Conservation (phyloP, 1,140 invertebrate species). For the Macrotrachela quadricornifera region DNA sequence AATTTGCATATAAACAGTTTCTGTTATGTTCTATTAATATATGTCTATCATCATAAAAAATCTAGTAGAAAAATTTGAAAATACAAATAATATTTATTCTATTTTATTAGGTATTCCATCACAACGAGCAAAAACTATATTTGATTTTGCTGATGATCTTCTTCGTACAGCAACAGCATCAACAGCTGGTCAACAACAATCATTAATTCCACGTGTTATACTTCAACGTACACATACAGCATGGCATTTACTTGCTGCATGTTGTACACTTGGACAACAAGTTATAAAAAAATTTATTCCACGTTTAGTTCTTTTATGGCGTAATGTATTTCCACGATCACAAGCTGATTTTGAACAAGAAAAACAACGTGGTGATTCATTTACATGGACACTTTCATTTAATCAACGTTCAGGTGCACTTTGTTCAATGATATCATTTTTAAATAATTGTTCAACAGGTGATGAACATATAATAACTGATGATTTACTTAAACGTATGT, state of each 20-base stretch:
- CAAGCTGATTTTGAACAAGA: slow-evolving; percentile 86
- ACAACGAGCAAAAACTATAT: slow-evolving; percentile 77
- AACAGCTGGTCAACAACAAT: slow-evolving; percentile 30
- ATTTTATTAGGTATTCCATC: slow-evolving; percentile 57
- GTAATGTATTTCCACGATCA: slow-evolving; percentile 85
- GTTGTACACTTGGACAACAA: slow-evolving; percentile 75
- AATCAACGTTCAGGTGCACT: slow-evolving; percentile 85
- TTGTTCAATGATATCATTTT: slow-evolving; percentile 32
- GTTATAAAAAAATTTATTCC: slow-evolving; percentile 49
- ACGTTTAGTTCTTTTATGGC: slow-evolving; percentile 78
- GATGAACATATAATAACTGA: background rate
- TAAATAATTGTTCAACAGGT: background rate
- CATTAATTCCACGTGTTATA: too few relatives aligned
- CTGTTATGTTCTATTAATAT: too few relatives aligned
- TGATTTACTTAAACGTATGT: background rate
- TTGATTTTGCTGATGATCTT: slow-evolving; percentile 86
- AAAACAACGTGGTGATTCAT: slow-evolving; percentile 83
- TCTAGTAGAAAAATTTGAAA: too few relatives aligned
- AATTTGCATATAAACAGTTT: too few relatives aligned
- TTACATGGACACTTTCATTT: slow-evolving; percentile 94
- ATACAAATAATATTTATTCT: too few relatives aligned
- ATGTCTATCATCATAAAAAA: too few relatives aligned
- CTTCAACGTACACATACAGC: slow-evolving; percentile 81
- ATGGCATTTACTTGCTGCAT: slow-evolving; percentile 83
- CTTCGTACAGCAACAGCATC: slow-evolving; percentile 74